Percentiles rank a stretch among this genome's conserved stretches.
These are phyloP conservation scores for Sardinella longiceps DNA, from an alignment of 2,797 vertebrate species.

Conservation along the genomic window DNA sequence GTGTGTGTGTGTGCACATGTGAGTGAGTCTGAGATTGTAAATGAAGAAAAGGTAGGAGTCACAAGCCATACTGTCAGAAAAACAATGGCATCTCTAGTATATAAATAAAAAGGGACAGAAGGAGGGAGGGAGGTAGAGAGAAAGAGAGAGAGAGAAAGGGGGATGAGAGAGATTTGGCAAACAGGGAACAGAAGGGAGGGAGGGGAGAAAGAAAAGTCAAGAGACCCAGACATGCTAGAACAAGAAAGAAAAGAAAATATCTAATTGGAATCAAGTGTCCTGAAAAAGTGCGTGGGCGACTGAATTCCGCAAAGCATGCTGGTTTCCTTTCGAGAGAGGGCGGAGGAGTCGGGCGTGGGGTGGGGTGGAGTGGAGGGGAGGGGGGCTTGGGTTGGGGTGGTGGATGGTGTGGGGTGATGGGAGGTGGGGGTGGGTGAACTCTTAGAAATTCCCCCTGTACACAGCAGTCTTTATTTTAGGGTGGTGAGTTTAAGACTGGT, in stretches of 20 bases:
- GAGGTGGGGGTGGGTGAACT: background rate
- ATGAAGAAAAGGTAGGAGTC: background rate
- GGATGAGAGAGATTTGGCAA: conserved; percentile 56
- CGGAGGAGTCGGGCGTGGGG: background rate
- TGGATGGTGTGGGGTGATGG: background rate
- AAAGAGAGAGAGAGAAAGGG: background rate
- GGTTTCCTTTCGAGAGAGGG: conserved; percentile 70
- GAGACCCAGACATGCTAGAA: conserved; percentile 77
- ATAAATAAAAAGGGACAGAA: background rate
- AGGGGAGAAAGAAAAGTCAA: conserved; percentile 62
- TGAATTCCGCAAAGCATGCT: conserved; percentile 71
- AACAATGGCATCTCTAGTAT: conserved; percentile 31
- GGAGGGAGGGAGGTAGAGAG: background rate
- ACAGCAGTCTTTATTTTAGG: conserved; percentile 68
- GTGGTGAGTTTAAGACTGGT: conserved; percentile 67
- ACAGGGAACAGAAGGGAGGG: conserved; percentile 37
- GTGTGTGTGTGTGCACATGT: conserved; percentile 4
- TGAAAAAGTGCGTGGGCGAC: conserved; percentile 73
- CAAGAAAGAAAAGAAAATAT: conserved; percentile 80
- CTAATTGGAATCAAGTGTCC: conserved; percentile 83
- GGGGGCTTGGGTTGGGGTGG: background rate
- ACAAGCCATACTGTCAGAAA: background rate
- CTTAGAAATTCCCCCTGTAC: conserved; percentile 65
- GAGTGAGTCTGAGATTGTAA: conserved; percentile 8
- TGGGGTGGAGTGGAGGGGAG: background rate